A percentile compares a stretch with the other conserved stretches of the same genome.
Conservation (phyloP, 2,113 vertebrate genomes). For the Acanthochromis polyacanthus region DNA sequence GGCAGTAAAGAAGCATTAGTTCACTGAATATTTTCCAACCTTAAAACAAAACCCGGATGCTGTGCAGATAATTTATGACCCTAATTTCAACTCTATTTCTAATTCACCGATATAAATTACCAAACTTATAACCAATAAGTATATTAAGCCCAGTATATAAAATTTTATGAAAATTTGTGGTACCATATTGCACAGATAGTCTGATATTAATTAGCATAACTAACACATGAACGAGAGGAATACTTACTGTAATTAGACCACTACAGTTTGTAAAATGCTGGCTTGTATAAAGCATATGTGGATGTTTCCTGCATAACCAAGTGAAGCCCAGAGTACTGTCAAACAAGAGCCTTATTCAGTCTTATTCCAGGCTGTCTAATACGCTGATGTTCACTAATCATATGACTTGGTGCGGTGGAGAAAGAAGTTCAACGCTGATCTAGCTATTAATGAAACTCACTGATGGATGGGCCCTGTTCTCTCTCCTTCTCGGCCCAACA, state of each 20-base stretch:
- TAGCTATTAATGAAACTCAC: conserved; percentile 80
- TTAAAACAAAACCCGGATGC: conserved; percentile 94
- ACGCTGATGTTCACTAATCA: conserved; percentile 71
- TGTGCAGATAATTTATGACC: conserved; percentile 92
- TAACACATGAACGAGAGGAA: conserved; percentile 28
- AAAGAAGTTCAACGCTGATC: conserved; percentile 69
- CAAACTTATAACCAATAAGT: conserved; percentile 97
- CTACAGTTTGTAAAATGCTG: conserved; percentile 41
- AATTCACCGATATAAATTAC: conserved; percentile 93
- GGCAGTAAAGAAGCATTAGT: conserved; percentile 96
- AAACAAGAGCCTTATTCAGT: conserved; percentile 67
- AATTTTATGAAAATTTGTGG: conserved; percentile 96
- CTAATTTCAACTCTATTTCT: conserved; percentile 94
- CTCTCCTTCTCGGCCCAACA: conserved; percentile 76
- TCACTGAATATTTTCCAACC: conserved; percentile 93
- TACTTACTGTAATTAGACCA: conserved; percentile 42
- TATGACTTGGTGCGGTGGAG: conserved; percentile 60
- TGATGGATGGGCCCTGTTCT: conserved; percentile 82
- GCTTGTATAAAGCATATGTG: conserved; percentile 3
- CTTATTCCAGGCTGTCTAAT: conserved; percentile 52
- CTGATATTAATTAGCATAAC: conserved; percentile 76
- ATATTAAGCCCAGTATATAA: conserved; percentile 99
- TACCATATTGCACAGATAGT: conserved; percentile 86
- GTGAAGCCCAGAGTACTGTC: conserved; percentile 32
- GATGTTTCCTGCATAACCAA: conserved; percentile 14